Conservation (phyloP, 1,140 invertebrate species). For the Pentalonia nigronervosa region DNA sequence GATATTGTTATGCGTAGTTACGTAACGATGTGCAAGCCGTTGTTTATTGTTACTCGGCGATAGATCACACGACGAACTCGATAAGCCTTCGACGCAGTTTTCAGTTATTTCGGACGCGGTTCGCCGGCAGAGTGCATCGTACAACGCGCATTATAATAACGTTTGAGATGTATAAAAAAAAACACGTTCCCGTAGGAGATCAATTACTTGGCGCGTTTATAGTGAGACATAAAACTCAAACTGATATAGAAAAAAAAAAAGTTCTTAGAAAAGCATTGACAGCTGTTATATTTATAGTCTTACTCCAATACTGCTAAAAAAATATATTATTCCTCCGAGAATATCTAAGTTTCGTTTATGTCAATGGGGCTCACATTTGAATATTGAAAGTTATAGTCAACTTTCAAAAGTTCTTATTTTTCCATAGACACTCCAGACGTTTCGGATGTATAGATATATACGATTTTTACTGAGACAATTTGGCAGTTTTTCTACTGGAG, state of each 20-base stretch:
- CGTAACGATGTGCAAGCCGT: background rate
- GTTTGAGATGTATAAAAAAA: background rate
- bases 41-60: background rate
- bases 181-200: background rate
- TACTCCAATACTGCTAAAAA: background rate
- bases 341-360: constrained; percentile 30
- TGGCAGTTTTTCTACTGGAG: background rate
- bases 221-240: background rate
- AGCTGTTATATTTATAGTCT: background rate
- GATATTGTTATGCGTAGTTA: background rate
- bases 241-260: background rate
- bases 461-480: background rate
- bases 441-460: background rate
- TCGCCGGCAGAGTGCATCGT: background rate
- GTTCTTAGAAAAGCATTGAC: background rate
- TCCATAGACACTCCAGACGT: background rate
- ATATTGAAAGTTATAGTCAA: constrained; percentile 28
- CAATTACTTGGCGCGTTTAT: background rate
- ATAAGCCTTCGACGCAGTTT: background rate
- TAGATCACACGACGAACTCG: background rate
- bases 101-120: background rate
- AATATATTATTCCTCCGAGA: constrained; percentile 10
- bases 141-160: background rate
- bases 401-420: constrained; percentile 32
- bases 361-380: constrained; percentile 1